A percentile compares a stretch with the other conserved stretches of the same genome.
Evolutionary conservation across 2,113 vertebrate species (phyloP).

Genomic region (Pseudorectes ferrugineus): DNA sequence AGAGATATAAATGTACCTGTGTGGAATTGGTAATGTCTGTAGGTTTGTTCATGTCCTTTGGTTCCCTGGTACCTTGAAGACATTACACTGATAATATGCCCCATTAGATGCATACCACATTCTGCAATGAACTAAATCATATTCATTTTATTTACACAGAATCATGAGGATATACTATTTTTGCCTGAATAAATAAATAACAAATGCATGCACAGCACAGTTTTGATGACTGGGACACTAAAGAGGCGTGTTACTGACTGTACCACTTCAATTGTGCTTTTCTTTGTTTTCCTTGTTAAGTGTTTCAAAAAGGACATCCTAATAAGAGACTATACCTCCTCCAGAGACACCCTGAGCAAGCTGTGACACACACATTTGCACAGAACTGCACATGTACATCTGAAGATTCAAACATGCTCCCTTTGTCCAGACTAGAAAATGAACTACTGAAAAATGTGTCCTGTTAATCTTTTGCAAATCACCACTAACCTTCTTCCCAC

Average conservation of each 20-base stretch:
- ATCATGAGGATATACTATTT: background rate
- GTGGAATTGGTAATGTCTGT: background rate
- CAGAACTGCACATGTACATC: background rate
- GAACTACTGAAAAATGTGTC: background rate
- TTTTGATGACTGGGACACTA: background rate
- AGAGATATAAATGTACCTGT: background rate
- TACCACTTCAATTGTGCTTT: background rate
- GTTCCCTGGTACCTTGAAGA: background rate
- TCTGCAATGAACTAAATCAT: slow-evolving; percentile 12
- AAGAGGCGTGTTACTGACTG: background rate
- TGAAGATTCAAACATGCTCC: background rate
- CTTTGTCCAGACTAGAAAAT: background rate
- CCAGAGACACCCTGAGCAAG: slow-evolving; percentile 2
- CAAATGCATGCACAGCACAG: background rate
- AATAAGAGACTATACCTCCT: background rate
- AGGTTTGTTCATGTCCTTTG: background rate
- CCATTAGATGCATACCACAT: background rate
- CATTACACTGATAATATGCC: background rate
- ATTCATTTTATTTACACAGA: background rate
- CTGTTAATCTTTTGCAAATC: background rate
- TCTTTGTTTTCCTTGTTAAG: background rate
- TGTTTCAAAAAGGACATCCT: slow-evolving; percentile 2
- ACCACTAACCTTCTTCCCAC: background rate
- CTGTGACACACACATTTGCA: background rate
- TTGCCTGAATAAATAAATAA: background rate